A percentile compares a stretch with the other conserved stretches of the same genome.
phyloP scores from a whole-genome alignment of 2,797 vertebrate genomes.

The Otolemur crassicaudatus region DNA sequence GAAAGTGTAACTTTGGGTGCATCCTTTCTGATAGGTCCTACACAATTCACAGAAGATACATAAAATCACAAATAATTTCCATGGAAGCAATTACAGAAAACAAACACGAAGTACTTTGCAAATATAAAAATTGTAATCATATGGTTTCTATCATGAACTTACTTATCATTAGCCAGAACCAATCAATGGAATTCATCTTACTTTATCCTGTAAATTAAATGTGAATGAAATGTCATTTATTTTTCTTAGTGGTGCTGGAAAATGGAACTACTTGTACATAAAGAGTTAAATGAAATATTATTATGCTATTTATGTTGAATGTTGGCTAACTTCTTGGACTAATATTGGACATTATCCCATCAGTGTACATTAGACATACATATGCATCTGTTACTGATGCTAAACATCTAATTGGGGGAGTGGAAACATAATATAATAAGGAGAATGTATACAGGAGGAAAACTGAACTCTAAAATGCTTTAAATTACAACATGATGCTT shows the following conservation, averaged over 20 bases:
- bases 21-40: neutral
- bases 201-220: neutral
- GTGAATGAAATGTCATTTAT: neutral
- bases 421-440: conserved; percentile 83
- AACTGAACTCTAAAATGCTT: conserved; percentile 76
- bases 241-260: neutral
- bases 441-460: conserved; percentile 75
- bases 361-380: conserved; percentile 27
- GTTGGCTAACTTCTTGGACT: conserved; percentile 39
- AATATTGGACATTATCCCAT: conserved; percentile 71
- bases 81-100: neutral
- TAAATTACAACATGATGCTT: conserved; percentile 79
- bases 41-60: neutral
- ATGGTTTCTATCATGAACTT: neutral
- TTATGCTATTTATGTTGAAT: conserved; percentile 41
- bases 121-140: neutral
- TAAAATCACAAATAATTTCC: neutral
- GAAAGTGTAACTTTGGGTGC: neutral
- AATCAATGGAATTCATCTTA: neutral
- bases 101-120: neutral
- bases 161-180: neutral
- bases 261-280: neutral
- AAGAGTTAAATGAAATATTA: conserved; percentile 69
- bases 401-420: conserved; percentile 74
- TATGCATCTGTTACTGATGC: conserved; percentile 73